Evolutionary conservation across 2,113 vertebrate genomes (phyloP).

Genomic region (Tachycineta bicolor): DNA sequence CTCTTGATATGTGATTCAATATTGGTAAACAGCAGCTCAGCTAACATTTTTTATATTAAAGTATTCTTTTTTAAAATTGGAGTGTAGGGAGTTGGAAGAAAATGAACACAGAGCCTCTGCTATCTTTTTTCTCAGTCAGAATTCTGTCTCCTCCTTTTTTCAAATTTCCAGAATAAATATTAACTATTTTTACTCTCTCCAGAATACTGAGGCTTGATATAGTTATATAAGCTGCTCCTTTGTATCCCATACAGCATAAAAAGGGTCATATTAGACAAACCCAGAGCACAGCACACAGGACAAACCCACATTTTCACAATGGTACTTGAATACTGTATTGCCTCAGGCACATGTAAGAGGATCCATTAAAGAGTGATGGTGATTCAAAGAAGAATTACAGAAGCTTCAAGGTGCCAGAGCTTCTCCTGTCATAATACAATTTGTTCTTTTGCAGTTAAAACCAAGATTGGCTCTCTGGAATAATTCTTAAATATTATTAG

Average conservation of each 20-base stretch:
- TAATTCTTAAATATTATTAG: neutral
- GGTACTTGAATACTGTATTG: neutral
- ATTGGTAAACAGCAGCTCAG: neutral
- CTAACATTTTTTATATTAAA: neutral
- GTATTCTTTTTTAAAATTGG: neutral
- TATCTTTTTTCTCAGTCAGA: neutral
- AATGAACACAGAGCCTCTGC: neutral
- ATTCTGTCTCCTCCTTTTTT: neutral
- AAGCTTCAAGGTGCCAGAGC: neutral
- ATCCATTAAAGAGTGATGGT: neutral
- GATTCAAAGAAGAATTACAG: neutral
- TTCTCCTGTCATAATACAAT: neutral
- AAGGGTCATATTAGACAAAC: neutral
- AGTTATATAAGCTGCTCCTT: neutral
- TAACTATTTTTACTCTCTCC: neutral
- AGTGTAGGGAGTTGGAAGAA: neutral
- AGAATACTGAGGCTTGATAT: neutral
- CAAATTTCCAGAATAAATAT: neutral
- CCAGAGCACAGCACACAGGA: neutral
- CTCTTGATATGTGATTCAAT: neutral
- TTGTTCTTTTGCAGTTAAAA: neutral
- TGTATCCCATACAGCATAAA: neutral
- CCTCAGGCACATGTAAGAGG: neutral
- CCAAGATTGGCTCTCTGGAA: neutral
- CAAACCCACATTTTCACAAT: neutral